These are phyloP conservation scores for Acrocera orbiculus DNA, from an alignment of 2,888 invertebrate genomes.

Conservation along the genomic window DNA sequence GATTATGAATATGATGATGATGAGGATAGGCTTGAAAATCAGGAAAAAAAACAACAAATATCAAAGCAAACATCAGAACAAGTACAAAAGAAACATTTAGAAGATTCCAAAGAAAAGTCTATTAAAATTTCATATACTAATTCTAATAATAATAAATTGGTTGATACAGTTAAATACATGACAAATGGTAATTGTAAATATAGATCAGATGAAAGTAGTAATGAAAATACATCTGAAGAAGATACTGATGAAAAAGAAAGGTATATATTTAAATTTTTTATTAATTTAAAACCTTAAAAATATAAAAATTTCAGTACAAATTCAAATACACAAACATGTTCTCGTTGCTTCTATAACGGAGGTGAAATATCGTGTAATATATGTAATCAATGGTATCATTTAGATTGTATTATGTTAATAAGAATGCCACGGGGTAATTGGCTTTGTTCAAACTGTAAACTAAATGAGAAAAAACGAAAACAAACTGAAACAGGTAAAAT, in stretches of 20 bases:
- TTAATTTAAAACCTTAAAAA: too few species aligned
- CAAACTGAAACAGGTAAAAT: slow-evolving; percentile 12
- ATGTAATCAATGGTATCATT: slow-evolving; percentile 40
- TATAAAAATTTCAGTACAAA: too few species aligned
- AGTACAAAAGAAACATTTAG: slow-evolving; percentile 9
- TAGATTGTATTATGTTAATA: slow-evolving; percentile 49
- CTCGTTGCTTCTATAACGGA: too few species aligned
- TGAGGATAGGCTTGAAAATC: slow-evolving; percentile 22
- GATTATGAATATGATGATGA: slow-evolving; percentile 19
- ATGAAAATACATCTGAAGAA: too few species aligned
- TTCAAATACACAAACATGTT: too few species aligned
- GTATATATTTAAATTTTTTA: too few species aligned
- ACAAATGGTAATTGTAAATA: too few species aligned
- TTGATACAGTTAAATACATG: too few species aligned
- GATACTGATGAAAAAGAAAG: too few species aligned
- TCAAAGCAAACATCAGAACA: slow-evolving; percentile 10
- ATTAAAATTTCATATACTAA: too few species aligned
- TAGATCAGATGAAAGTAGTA: too few species aligned
- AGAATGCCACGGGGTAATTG: slow-evolving; percentile 44
- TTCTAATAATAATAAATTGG: too few species aligned
- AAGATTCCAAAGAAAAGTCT: slow-evolving; percentile 26
- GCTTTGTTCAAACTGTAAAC: slow-evolving; percentile 40
- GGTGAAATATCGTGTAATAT: slow-evolving; percentile 21
- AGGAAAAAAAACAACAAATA: slow-evolving; percentile 14
- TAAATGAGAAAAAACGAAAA: slow-evolving; percentile 13